Percentiles rank a stretch among this genome's conserved stretches.
Evolutionary conservation across 2,113 vertebrate genomes (phyloP).

Genomic region (Dasypus novemcinctus): DNA sequence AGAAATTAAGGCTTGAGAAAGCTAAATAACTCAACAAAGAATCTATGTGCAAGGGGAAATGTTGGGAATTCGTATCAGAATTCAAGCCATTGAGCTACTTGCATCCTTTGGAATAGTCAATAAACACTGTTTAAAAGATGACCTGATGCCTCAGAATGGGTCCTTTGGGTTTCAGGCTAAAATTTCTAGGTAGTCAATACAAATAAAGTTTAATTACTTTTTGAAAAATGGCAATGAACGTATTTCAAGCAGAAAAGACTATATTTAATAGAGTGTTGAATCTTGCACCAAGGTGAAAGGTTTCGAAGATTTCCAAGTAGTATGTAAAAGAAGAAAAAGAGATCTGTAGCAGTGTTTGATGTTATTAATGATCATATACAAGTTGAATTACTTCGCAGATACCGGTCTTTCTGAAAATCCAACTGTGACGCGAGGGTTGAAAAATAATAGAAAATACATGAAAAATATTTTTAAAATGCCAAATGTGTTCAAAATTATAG

Average conservation of each 20-base stretch:
- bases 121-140: neutral
- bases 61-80: no score
- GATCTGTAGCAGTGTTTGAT: neutral
- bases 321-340: neutral
- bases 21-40: neutral
- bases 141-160: neutral
- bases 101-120: accelerated
- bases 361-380: neutral
- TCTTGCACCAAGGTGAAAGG: neutral
- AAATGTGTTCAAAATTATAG: neutral
- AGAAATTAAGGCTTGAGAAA: neutral
- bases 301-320: neutral
- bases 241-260: neutral
- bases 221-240: neutral
- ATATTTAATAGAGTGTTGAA: neutral
- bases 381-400: neutral
- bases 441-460: neutral
- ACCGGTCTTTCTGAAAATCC: neutral
- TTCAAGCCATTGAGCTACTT: neutral
- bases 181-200: neutral
- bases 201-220: neutral
- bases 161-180: no score
- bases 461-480: neutral
- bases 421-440: neutral
- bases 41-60: no score